Evolutionary conservation across 2,797 vertebrate genomes (phyloP).

Genomic region (Micromesistius poutassou): DNA sequence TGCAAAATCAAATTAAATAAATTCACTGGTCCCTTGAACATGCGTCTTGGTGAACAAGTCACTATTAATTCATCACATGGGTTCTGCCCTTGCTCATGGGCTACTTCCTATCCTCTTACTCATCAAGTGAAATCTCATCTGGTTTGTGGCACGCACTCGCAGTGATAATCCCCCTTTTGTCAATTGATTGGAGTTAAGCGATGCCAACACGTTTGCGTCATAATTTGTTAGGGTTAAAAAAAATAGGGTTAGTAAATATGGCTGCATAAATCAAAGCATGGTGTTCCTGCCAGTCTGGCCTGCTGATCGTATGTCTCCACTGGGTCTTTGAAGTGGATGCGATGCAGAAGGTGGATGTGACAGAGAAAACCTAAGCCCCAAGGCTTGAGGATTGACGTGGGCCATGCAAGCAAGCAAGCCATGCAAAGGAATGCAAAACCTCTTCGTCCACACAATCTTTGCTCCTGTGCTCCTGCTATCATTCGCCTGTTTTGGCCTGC

Average conservation of each 20-base stretch:
- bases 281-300: slow-evolving; percentile 11
- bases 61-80: slow-evolving; percentile 42
- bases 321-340: slow-evolving; percentile 34
- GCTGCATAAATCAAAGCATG: slow-evolving; percentile 39
- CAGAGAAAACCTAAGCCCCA: slow-evolving; percentile 31
- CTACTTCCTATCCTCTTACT: slow-evolving; percentile 44
- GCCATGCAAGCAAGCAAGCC: slow-evolving; percentile 15
- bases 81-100: slow-evolving; percentile 50
- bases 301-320: slow-evolving; percentile 38
- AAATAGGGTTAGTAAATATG: slow-evolving; percentile 45
- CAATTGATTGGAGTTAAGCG: slow-evolving; percentile 27
- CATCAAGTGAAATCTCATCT: slow-evolving; percentile 38
- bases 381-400: slow-evolving; percentile 32
- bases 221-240: background rate
- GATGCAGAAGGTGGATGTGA: slow-evolving; percentile 44
- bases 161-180: slow-evolving; percentile 28
- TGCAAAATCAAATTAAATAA: slow-evolving; percentile 15
- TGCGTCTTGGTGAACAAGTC: slow-evolving; percentile 45
- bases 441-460: slow-evolving; percentile 24
- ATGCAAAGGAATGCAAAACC: slow-evolving; percentile 30
- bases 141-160: slow-evolving; percentile 35
- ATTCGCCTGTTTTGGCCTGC: slow-evolving; percentile 28
- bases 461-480: slow-evolving; percentile 35
- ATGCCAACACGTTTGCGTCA: slow-evolving; percentile 14
- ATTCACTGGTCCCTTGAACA: slow-evolving; percentile 37